These are phyloP conservation scores for Seira ritae DNA, from an alignment of 2,888 invertebrate species.

Conservation along the genomic window DNA sequence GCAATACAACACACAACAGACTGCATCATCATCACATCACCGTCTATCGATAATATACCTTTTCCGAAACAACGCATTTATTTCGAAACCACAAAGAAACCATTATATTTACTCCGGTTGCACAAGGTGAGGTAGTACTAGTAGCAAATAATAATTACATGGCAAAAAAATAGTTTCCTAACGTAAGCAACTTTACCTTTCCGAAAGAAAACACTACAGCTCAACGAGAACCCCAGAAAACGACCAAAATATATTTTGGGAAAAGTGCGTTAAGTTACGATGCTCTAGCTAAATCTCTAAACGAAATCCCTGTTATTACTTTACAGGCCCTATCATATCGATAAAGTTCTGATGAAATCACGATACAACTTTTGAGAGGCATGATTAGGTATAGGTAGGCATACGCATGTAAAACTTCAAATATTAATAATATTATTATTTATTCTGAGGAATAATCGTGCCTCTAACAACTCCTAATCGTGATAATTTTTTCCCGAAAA, in stretches of 20 bases:
- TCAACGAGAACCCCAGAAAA: background rate
- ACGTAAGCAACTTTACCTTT: too few relatives aligned
- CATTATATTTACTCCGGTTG: background rate
- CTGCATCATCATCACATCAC: too few relatives aligned
- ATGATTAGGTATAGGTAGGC: too few relatives aligned
- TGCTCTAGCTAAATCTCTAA: background rate
- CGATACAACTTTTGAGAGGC: too few relatives aligned
- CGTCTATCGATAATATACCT: too few relatives aligned
- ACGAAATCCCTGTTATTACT: background rate
- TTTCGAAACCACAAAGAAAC: constrained; percentile 1
- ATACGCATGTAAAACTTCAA: background rate
- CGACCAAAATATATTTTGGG: background rate
- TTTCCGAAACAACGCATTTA: background rate
- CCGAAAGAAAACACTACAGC: background rate
- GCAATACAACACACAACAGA: background rate
- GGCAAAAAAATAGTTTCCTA: too few relatives aligned
- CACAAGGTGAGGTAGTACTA: background rate
- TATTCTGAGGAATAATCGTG: too few relatives aligned
- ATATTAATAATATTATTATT: background rate
- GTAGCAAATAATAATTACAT: background rate
- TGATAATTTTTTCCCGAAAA: background rate
- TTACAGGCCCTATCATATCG: too few relatives aligned
- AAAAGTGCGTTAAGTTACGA: background rate
- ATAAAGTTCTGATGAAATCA: too few relatives aligned
- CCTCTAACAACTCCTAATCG: background rate